Conservation (phyloP, 1,140 invertebrate species). For the Bombus picipes region DNA sequence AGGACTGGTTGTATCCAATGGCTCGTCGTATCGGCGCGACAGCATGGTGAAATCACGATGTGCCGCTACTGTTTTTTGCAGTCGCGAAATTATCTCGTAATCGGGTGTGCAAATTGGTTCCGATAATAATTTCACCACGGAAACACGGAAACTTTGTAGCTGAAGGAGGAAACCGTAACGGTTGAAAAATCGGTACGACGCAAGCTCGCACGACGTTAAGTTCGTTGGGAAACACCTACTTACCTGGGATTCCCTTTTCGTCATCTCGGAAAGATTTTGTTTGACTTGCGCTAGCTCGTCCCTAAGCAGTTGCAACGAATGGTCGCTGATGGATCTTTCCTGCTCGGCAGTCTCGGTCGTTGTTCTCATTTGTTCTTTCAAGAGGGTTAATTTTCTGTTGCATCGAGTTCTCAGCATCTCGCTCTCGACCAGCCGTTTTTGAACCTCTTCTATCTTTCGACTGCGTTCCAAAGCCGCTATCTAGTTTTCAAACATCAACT, state of each 20-base stretch:
- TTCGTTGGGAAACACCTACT: no score
- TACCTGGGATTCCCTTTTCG: slow-evolving; percentile 88
- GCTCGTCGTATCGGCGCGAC: slow-evolving; percentile 88
- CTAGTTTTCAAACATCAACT: slow-evolving; percentile 77
- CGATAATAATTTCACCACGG: slow-evolving; percentile 87
- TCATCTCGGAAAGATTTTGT: slow-evolving; percentile 87
- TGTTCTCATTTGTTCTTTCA: slow-evolving; percentile 87
- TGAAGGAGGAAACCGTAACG: slow-evolving; percentile 62
- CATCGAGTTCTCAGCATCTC: slow-evolving; percentile 88
- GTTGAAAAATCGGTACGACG: neutral
- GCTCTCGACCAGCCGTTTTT: slow-evolving; percentile 89
- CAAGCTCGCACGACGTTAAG: neutral
- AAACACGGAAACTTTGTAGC: slow-evolving; percentile 87
- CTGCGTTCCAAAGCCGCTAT: slow-evolving; percentile 91
- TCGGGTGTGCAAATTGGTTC: slow-evolving; percentile 88
- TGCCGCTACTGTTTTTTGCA: slow-evolving; percentile 90
- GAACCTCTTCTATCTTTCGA: slow-evolving; percentile 91
- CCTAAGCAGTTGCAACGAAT: slow-evolving; percentile 86
- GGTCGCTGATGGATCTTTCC: slow-evolving; percentile 87
- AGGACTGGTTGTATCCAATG: slow-evolving; percentile 78
- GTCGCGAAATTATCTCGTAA: slow-evolving; percentile 89
- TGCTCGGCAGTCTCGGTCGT: slow-evolving; percentile 87
- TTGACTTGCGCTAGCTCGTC: slow-evolving; percentile 89
- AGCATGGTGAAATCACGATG: slow-evolving; percentile 90
- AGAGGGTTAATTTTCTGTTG: slow-evolving; percentile 87